Percentiles rank a stretch among this genome's conserved stretches.
These are phyloP conservation scores for Halcyon malimbica DNA, from an alignment of 2,113 vertebrate genomes.

Conservation along the genomic window DNA sequence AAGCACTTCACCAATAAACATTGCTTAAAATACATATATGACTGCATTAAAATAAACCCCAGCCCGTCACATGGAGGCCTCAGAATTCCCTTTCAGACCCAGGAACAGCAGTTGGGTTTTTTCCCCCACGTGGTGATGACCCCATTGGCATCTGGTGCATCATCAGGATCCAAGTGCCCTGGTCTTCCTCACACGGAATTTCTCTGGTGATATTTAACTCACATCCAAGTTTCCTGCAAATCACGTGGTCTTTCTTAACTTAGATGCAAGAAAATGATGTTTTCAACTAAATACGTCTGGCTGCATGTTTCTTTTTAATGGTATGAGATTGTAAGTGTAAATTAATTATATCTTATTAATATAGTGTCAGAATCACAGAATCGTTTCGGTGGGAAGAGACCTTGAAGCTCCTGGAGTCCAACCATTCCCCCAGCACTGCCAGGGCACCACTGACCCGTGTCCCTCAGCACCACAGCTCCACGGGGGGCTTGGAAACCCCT, in stretches of 20 bases:
- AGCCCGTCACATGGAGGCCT: not conserved
- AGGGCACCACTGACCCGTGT: too few relatives aligned
- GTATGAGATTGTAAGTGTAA: not conserved
- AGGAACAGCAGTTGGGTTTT: not conserved
- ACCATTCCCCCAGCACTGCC: too few relatives aligned
- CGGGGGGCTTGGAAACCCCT: too few relatives aligned
- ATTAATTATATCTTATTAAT: not conserved
- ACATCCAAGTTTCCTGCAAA: not conserved
- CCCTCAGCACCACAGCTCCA: too few relatives aligned
- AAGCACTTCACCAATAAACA: not conserved
- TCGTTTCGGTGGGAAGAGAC: too few relatives aligned
- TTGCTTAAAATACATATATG: not conserved
- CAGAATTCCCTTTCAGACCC: not conserved
- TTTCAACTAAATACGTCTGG: not conserved
- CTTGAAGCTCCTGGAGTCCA: too few relatives aligned
- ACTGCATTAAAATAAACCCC: not conserved
- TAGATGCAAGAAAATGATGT: not conserved
- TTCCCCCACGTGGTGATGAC: fast-evolving
- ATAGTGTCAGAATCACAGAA: too few relatives aligned
- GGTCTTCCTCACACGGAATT: not conserved
- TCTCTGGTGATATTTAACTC: too few relatives aligned
- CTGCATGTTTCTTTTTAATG: not conserved
- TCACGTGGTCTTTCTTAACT: not conserved
- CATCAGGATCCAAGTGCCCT: not conserved
- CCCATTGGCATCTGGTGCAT: not conserved